A percentile compares a stretch with the other conserved stretches of the same genome.
Conservation (phyloP, 1,140 invertebrate species). For the Trypoxylus dichotomus region DNA sequence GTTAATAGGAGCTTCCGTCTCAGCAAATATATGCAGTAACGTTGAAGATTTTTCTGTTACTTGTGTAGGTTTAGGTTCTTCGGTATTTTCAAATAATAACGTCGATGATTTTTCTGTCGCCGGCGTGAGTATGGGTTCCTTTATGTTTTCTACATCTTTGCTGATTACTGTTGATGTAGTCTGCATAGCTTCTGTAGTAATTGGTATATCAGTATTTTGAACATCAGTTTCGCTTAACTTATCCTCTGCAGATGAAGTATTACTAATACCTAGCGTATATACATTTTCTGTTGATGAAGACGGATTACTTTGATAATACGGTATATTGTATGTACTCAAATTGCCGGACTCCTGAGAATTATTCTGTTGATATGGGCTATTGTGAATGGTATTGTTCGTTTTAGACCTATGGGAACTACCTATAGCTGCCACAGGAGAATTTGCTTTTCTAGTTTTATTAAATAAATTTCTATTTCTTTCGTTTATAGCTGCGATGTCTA, state of each 20-base stretch:
- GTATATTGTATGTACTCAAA: neutral
- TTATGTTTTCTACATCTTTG: neutral
- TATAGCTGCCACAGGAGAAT: conserved; percentile 38
- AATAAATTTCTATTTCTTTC: conserved; percentile 59
- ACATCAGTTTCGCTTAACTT: neutral
- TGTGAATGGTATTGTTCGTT: neutral
- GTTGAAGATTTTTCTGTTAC: conserved; percentile 22
- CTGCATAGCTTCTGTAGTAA: neutral
- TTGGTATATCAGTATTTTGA: neutral
- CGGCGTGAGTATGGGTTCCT: neutral
- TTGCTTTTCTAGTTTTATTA: conserved; percentile 51
- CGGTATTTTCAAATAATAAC: neutral
- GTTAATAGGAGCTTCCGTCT: neutral
- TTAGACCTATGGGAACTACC: neutral
- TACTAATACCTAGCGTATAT: neutral
- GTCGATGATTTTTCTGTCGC: conserved; percentile 21
- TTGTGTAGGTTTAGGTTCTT: conserved; percentile 20
- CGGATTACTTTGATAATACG: neutral
- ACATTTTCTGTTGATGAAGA: neutral
- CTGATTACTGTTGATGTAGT: neutral
- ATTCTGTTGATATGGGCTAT: neutral
- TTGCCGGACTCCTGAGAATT: neutral
- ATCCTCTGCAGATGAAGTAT: neutral
- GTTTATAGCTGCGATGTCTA: conserved; percentile 55
- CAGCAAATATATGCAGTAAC: neutral